Evolutionary conservation across 2,113 vertebrate genomes (phyloP).

Genomic region (Dromaius novaehollandiae): DNA sequence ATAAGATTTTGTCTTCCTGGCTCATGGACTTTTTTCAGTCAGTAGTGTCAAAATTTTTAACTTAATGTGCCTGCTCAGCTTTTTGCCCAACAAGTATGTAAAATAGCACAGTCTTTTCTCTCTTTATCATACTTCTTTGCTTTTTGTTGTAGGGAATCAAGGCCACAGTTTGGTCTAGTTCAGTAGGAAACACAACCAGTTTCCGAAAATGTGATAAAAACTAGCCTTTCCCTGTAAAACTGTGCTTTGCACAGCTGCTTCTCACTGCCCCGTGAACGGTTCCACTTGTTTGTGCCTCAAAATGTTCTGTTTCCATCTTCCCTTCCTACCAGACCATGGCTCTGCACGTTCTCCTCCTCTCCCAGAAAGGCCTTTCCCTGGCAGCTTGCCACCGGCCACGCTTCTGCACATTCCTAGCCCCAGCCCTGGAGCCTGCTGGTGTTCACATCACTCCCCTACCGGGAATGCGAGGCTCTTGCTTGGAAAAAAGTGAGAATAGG

Average conservation of each 20-base stretch:
- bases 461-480: neutral
- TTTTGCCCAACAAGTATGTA: neutral
- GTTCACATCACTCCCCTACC: fast-evolving
- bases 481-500: neutral
- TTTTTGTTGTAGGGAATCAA: neutral
- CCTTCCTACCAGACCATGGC: neutral
- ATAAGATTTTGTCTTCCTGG: neutral
- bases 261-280: neutral
- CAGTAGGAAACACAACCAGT: neutral
- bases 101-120: neutral
- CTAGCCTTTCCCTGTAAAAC: neutral
- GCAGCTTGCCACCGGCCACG: neutral
- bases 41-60: neutral
- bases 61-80: neutral
- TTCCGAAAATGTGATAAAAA: neutral
- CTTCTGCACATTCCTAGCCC: neutral
- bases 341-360: neutral
- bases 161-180: neutral
- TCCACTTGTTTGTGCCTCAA: neutral
- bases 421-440: neutral
- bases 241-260: neutral
- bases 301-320: neutral
- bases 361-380: neutral
- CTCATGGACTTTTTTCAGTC: neutral
- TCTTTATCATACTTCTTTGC: neutral